phyloP scores from a whole-genome alignment of 2,113 vertebrate genomes.

The Proterorhinus semilunaris region DNA sequence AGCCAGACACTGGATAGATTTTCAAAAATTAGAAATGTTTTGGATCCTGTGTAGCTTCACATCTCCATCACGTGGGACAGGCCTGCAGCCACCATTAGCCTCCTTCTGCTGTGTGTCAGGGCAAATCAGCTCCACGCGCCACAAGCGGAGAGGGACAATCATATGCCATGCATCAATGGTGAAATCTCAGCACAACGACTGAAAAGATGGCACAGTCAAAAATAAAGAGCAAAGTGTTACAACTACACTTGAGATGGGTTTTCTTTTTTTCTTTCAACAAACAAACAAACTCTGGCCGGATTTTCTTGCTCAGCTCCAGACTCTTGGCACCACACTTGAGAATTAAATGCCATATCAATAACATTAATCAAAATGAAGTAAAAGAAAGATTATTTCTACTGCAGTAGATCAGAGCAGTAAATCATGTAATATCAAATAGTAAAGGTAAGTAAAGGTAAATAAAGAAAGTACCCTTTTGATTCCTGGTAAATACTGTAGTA shows the following conservation, averaged over 20 bases:
- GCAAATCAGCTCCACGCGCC: slow-evolving; percentile 38
- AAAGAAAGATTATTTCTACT: neutral
- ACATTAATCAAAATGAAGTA: neutral
- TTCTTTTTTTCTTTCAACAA: too few species aligned
- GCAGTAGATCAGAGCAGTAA: too few species aligned
- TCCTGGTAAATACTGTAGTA: too few species aligned
- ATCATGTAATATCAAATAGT: too few species aligned
- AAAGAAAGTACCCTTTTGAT: too few species aligned
- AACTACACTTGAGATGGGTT: too few species aligned
- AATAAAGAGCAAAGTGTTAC: too few species aligned
- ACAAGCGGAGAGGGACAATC: slow-evolving; percentile 23
- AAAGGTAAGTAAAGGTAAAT: too few species aligned
- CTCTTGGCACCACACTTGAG: neutral
- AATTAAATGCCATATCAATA: neutral
- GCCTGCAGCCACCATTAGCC: slow-evolving; percentile 54
- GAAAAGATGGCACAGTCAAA: neutral
- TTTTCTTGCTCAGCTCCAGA: neutral
- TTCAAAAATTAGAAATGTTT: neutral
- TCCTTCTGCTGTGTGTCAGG: slow-evolving; percentile 54
- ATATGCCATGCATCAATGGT: slow-evolving; percentile 13
- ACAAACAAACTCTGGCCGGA: neutral
- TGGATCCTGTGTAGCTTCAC: neutral
- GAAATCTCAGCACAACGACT: slow-evolving; percentile 6
- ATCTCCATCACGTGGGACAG: slow-evolving; percentile 34
- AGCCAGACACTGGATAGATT: neutral